A percentile compares a stretch with the other conserved stretches of the same genome.
These are phyloP conservation scores for Eilema depressum DNA, from an alignment of 2,888 invertebrate genomes.

Conservation along the genomic window DNA sequence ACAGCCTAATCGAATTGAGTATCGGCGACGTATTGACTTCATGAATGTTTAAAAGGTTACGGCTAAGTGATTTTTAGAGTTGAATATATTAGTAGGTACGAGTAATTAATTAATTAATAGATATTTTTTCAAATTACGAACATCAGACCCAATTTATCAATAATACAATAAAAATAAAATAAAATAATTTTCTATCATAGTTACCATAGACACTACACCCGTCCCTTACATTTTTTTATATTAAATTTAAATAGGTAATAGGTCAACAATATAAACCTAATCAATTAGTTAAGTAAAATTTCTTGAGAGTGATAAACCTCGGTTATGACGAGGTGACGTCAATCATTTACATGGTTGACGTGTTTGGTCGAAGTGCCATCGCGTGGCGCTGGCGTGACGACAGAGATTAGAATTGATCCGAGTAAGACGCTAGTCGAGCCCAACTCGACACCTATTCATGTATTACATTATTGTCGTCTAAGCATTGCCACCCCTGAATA, in stretches of 20 bases:
- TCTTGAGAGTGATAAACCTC: slow-evolving; percentile 35
- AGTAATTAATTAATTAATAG: neutral
- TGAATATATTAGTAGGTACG: neutral
- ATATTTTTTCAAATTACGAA: neutral
- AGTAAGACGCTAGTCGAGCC: slow-evolving; percentile 62
- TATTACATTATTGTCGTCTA: slow-evolving; percentile 74
- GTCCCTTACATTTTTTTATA: neutral
- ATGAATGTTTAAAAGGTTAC: slow-evolving; percentile 43
- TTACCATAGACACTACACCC: neutral
- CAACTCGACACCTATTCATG: slow-evolving; percentile 70
- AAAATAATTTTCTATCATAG: neutral
- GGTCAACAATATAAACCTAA: neutral
- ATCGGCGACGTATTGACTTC: slow-evolving; percentile 56
- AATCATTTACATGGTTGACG: slow-evolving; percentile 56
- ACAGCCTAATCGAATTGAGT: slow-evolving; percentile 82
- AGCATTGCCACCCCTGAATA: slow-evolving; percentile 72
- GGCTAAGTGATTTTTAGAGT: slow-evolving; percentile 12
- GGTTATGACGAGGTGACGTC: slow-evolving; percentile 62
- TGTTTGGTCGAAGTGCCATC: slow-evolving; percentile 55
- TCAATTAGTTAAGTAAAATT: neutral
- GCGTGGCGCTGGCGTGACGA: slow-evolving; percentile 65
- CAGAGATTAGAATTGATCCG: slow-evolving; percentile 78
- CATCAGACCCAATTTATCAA: neutral
- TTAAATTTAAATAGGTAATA: neutral
- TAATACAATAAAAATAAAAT: neutral